Evolutionary conservation across 2,797 vertebrate species (phyloP).

Genomic region (Calcarius lapponicus): DNA sequence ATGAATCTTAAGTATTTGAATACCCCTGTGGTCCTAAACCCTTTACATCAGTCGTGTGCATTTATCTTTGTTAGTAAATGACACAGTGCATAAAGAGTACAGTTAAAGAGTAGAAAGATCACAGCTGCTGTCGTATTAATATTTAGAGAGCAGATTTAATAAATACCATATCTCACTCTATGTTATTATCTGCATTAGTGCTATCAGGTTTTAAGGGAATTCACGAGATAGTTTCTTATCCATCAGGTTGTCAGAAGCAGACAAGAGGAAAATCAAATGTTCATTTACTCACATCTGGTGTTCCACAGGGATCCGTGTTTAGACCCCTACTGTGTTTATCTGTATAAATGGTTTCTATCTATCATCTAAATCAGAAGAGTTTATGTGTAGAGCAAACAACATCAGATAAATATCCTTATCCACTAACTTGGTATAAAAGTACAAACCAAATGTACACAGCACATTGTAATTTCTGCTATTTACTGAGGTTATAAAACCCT

Average conservation of each 20-base stretch:
- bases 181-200: slow-evolving; percentile 68
- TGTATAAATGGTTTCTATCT: slow-evolving; percentile 81
- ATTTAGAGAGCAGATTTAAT: slow-evolving; percentile 79
- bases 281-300: slow-evolving; percentile 78
- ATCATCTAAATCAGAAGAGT: slow-evolving; percentile 79
- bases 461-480: slow-evolving; percentile 21
- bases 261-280: slow-evolving; percentile 77
- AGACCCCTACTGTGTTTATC: slow-evolving; percentile 78
- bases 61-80: slow-evolving; percentile 76
- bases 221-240: slow-evolving; percentile 76
- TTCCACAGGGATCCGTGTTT: slow-evolving; percentile 75
- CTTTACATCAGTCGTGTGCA: slow-evolving; percentile 30
- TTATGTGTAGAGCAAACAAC: slow-evolving; percentile 62
- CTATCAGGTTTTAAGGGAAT: slow-evolving; percentile 78
- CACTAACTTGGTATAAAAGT: slow-evolving; percentile 3
- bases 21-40: slow-evolving; percentile 45
- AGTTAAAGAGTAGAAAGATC: slow-evolving; percentile 65
- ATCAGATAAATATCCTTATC: slow-evolving; percentile 51
- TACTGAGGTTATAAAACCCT: background rate
- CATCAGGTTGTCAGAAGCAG: slow-evolving; percentile 79
- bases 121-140: slow-evolving; percentile 77
- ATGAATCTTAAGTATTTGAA: slow-evolving; percentile 55
- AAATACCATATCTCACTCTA: slow-evolving; percentile 71
- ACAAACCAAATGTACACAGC: background rate
- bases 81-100: slow-evolving; percentile 67